Base-by-base conservation (phyloP, 2,888 invertebrate species). In the Eupithecia centaureata region DNA sequence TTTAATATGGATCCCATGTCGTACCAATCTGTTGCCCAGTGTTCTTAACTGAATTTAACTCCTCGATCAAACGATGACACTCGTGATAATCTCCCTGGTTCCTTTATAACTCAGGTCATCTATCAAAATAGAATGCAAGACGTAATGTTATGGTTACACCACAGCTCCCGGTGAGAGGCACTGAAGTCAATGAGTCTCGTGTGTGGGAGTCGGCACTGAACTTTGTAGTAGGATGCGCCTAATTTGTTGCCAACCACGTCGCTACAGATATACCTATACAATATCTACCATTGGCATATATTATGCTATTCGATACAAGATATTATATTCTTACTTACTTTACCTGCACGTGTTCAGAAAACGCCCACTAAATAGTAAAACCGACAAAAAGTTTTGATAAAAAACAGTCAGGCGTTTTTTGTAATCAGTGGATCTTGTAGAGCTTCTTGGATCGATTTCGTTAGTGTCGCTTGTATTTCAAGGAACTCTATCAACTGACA, bases 151-250 rank as follows among this genome's bases (percentile, higher is more conserved):
- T 79, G 79, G 80, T 86, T 85, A 85, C 86, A 86, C 82, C 85
- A 86, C 81, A 75, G 73, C 80, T 80, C 77, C 72, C 78, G 73
- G 77, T 77, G 79, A 80, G 79, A 79, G 68, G 67, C 56, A 79
- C 80, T 78, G 80, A 81, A 87, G 85, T 89, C 86, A 90, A 89
- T 88, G 86, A 87, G 85, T 77, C 73, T 77, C 67, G 73, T 63
- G 82, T 76, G 85, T 84, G 84, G 87, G 92, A 83, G 87, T 85
- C 87, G 86, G 76, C 88, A 88, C 85, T 89, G 88, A 89, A 88
- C 89, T 91, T 85, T 82, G 83, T 85, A 82, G 86, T 86, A 91
- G 91, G 92, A 92, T 89, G 88, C 85, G 80, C 77, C 85, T 85
- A 83, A 89, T 91, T 91, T 86, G 86, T 84, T 86, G 82, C 83